Evolutionary conservation across 2,888 invertebrate species (phyloP).

Genomic region (Ormyrus thymus): DNA sequence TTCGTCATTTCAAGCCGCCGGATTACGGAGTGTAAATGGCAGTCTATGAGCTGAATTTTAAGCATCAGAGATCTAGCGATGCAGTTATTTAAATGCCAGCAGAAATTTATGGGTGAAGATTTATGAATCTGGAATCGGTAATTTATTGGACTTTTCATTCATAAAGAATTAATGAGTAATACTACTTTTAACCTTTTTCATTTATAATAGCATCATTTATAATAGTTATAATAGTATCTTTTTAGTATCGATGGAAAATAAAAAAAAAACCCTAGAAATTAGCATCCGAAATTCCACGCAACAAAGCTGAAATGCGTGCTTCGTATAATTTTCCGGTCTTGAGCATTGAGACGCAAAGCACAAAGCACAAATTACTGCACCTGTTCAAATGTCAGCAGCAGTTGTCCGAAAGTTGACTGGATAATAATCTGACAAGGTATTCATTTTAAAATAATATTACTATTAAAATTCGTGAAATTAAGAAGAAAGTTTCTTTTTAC

Average conservation of each 20-base stretch:
- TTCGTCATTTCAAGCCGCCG: conserved; percentile 17
- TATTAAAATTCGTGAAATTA: background rate
- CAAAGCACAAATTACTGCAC: conserved; percentile 15
- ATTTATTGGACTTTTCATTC: too few relatives aligned
- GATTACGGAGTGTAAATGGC: conserved; percentile 34
- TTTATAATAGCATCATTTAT: too few relatives aligned
- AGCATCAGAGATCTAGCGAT: background rate
- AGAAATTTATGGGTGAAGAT: too few relatives aligned
- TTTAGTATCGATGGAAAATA: too few relatives aligned
- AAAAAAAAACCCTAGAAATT: background rate
- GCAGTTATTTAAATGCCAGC: too few relatives aligned
- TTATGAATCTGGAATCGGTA: too few relatives aligned
- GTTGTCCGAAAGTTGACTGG: conserved; percentile 1
- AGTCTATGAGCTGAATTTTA: background rate
- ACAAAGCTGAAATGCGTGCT: conserved; percentile 12
- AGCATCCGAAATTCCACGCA: background rate
- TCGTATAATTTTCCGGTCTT: conserved; percentile 17
- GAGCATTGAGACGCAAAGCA: conserved; percentile 20
- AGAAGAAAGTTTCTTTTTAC: background rate
- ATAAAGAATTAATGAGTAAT: too few relatives aligned
- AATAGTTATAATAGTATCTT: too few relatives aligned
- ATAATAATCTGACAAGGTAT: conserved; percentile 13
- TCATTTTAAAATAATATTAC: conserved; percentile 1
- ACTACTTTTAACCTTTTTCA: too few relatives aligned
- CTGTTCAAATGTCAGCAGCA: conserved; percentile 13